Evolutionary conservation across 2,113 vertebrate species (phyloP).

Genomic region (Tupaia tana): DNA sequence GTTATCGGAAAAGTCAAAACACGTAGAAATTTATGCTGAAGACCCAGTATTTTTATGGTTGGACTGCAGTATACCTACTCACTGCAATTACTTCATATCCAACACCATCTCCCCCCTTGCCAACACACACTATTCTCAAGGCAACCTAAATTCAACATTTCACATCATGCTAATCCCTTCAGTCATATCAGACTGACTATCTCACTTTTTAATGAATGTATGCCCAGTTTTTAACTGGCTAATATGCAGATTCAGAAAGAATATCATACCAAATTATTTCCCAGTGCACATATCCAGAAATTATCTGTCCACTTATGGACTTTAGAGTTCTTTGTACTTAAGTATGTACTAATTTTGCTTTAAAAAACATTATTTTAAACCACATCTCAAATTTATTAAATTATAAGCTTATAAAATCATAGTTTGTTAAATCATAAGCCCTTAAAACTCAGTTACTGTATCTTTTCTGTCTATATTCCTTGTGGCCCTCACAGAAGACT

Average conservation of each 20-base stretch:
- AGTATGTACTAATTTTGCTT: not conserved
- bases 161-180: not conserved
- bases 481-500: not conserved
- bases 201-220: not conserved
- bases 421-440: not conserved
- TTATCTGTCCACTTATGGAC: not conserved
- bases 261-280: not conserved
- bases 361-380: not conserved
- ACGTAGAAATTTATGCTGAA: too few species aligned
- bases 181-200: not conserved
- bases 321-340: not conserved
- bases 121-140: not conserved
- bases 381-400: too few species aligned
- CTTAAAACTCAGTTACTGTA: not conserved
- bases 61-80: not conserved
- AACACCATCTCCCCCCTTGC: not conserved
- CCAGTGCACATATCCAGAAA: not conserved
- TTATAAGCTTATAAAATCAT: not conserved
- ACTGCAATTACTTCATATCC: not conserved
- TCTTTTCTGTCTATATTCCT: not conserved
- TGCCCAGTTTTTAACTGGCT: not conserved
- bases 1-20: too few species aligned
- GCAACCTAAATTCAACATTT: conserved; percentile 23
- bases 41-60: not conserved
- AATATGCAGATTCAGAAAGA: conserved; percentile 21